Evolutionary conservation across 2,113 vertebrate species (phyloP).

Genomic region (Ochotona curzoniae): DNA sequence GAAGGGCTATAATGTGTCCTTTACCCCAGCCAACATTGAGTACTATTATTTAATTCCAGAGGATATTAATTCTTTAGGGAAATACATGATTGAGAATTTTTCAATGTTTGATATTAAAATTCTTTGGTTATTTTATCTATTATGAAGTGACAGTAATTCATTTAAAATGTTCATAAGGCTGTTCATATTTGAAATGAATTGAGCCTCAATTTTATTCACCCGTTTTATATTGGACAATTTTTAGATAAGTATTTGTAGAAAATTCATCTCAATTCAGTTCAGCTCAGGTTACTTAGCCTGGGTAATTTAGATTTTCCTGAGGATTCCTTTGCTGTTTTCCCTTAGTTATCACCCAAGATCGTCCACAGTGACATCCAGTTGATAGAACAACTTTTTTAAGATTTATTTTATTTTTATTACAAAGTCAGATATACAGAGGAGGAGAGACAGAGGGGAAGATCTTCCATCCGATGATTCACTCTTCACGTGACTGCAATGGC

Average conservation of each 20-base stretch:
- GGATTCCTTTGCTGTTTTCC: neutral
- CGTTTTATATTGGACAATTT: neutral
- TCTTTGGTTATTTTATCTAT: neutral
- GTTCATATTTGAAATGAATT: neutral
- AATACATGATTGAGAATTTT: neutral
- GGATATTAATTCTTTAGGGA: neutral
- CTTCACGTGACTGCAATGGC: no score
- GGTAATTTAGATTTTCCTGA: neutral
- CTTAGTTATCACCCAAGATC: neutral
- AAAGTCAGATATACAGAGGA: no score
- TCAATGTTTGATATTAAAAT: neutral
- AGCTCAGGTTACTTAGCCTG: no score
- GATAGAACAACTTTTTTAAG: no score
- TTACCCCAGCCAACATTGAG: neutral
- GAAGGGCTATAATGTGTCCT: neutral
- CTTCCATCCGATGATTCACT: no score
- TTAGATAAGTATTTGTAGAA: slow-evolving; percentile 6
- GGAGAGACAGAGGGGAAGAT: no score
- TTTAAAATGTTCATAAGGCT: neutral
- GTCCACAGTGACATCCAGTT: neutral
- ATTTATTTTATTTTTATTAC: no score
- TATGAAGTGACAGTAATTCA: neutral
- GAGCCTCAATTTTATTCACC: neutral
- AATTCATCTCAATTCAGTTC: neutral
- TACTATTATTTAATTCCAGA: neutral